These are phyloP conservation scores for Paguma larvata DNA, from an alignment of 2,797 vertebrate genomes.

Conservation along the genomic window DNA sequence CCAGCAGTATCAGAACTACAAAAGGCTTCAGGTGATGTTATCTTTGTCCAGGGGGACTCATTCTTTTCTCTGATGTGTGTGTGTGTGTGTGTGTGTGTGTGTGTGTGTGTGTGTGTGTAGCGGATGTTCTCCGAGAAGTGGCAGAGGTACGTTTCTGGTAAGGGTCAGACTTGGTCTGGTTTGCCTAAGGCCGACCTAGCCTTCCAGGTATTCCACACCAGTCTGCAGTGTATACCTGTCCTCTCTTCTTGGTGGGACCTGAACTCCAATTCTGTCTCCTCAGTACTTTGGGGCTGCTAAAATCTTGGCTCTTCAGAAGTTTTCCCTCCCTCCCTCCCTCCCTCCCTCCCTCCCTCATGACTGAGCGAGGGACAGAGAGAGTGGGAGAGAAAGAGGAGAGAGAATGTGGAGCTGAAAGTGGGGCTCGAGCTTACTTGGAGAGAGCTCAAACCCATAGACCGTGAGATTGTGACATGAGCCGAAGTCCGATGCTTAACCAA, in stretches of 20 bases:
- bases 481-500: too few relatives aligned
- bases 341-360: too few relatives aligned
- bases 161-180: not conserved
- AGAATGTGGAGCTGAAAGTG: too few relatives aligned
- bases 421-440: too few relatives aligned
- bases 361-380: too few relatives aligned
- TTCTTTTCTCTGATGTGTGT: not conserved
- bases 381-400: too few relatives aligned
- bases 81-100: too few relatives aligned
- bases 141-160: not conserved
- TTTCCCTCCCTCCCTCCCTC: not conserved
- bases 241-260: not conserved
- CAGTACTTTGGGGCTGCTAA: not conserved
- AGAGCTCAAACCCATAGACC: too few relatives aligned
- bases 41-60: not conserved
- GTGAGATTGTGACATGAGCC: too few relatives aligned
- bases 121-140: not conserved
- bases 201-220: not conserved
- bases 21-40: too few relatives aligned
- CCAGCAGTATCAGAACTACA: not conserved
- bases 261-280: not conserved
- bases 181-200: not conserved
- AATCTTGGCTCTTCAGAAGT: not conserved
- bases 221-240: not conserved
- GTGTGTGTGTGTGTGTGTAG: fast-evolving